These are phyloP conservation scores for Bruchidius siliquastri DNA, from an alignment of 2,888 invertebrate genomes.

Conservation along the genomic window DNA sequence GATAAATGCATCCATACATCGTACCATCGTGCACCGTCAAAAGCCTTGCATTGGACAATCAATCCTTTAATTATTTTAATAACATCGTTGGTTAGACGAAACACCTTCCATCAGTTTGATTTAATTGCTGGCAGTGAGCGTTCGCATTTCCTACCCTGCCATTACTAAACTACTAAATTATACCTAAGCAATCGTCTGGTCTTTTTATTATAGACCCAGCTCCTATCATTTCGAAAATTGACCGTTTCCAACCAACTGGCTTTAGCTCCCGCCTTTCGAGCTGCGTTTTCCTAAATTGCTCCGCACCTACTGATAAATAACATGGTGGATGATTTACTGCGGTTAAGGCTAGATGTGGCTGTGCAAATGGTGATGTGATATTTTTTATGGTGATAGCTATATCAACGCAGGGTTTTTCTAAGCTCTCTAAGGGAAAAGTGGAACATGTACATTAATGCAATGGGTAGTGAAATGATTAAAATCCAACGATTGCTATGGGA, in stretches of 20 bases:
- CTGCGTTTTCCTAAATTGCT: neutral
- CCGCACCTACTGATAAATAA: neutral
- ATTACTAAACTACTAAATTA: neutral
- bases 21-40: neutral
- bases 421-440: no score
- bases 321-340: neutral
- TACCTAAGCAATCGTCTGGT: neutral
- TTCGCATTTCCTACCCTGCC: neutral
- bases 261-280: neutral
- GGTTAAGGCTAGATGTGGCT: neutral
- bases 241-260: neutral
- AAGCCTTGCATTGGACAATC: neutral
- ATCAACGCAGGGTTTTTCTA: neutral
- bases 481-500: no score
- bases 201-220: neutral
- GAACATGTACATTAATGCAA: no score
- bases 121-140: neutral
- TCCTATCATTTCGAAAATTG: neutral
- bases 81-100: neutral
- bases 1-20: neutral
- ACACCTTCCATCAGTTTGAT: neutral
- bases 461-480: no score
- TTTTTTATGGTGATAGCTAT: neutral
- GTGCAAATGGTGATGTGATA: neutral
- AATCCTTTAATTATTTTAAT: neutral